These are phyloP conservation scores for Mythimna ferrago DNA, from an alignment of 2,888 invertebrate species.

Conservation along the genomic window DNA sequence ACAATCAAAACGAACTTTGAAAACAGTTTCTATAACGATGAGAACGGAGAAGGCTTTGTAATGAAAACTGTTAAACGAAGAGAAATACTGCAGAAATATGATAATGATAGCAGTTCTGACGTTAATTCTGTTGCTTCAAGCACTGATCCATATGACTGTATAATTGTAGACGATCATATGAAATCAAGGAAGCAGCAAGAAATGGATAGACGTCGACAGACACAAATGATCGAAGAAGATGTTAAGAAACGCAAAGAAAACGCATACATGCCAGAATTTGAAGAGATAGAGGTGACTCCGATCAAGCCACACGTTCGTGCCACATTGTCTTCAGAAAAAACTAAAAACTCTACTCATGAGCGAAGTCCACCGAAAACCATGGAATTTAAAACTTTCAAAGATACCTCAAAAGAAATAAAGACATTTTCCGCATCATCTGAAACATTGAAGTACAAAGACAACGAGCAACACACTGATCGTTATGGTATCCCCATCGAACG, in stretches of 20 bases:
- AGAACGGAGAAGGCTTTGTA: slow-evolving; percentile 92
- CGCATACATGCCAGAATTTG: slow-evolving; percentile 87
- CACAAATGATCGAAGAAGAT: slow-evolving; percentile 81
- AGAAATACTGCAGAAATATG: slow-evolving; percentile 94
- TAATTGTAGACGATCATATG: slow-evolving; percentile 95
- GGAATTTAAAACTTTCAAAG: slow-evolving; percentile 90
- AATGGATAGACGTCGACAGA: slow-evolving; percentile 85
- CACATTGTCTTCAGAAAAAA: slow-evolving; percentile 84
- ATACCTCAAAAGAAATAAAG: slow-evolving; percentile 87
- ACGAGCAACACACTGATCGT: slow-evolving; percentile 82
- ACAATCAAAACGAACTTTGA: slow-evolving; percentile 91
- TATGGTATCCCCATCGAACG: slow-evolving; percentile 86
- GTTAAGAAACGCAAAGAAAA: slow-evolving; percentile 86
- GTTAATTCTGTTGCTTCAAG: slow-evolving; percentile 92
- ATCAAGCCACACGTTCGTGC: slow-evolving; percentile 87
- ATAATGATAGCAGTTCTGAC: slow-evolving; percentile 92
- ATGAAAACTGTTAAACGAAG: slow-evolving; percentile 94
- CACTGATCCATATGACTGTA: slow-evolving; percentile 95
- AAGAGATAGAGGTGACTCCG: slow-evolving; percentile 88
- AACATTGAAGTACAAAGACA: slow-evolving; percentile 88
- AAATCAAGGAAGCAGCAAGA: slow-evolving; percentile 89
- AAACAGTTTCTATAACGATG: slow-evolving; percentile 92
- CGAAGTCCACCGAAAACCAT: slow-evolving; percentile 84
- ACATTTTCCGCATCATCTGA: slow-evolving; percentile 89
- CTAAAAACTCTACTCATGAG: slow-evolving; percentile 83